These are phyloP conservation scores for Hippocampus comes DNA, from an alignment of 2,113 vertebrate species.

Conservation along the genomic window DNA sequence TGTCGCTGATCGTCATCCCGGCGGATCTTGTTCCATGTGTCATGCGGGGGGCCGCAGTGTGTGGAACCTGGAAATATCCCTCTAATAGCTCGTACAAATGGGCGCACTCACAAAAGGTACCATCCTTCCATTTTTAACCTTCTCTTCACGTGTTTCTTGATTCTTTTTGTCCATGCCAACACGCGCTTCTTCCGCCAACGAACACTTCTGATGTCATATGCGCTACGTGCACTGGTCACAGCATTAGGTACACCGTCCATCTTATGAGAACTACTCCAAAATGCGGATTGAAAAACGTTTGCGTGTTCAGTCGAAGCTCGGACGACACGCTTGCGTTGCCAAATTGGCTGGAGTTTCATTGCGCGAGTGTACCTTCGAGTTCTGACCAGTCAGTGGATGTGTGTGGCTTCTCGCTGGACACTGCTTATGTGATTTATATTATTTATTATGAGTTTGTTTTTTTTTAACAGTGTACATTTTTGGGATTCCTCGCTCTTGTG, in stretches of 20 bases:
- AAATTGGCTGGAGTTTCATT: background rate
- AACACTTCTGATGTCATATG: background rate
- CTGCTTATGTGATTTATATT: background rate
- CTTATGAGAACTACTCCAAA: background rate
- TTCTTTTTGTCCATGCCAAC: background rate
- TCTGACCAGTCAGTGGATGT: background rate
- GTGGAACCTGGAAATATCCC: conserved; percentile 74
- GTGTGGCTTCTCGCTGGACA: background rate
- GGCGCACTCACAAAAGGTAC: conserved; percentile 69
- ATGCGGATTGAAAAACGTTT: background rate
- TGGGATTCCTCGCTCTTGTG: background rate
- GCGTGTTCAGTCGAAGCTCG: background rate
- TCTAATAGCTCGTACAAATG: conserved; percentile 70
- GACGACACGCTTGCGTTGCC: background rate
- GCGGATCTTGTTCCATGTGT: conserved; percentile 63
- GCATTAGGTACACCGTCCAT: background rate
- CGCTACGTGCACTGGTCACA: background rate
- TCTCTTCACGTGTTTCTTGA: conserved; percentile 29
- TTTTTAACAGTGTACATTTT: background rate
- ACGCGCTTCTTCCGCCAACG: background rate
- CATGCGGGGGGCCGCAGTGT: conserved; percentile 69
- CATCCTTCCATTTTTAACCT: conserved; percentile 50
- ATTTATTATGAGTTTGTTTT: too few species aligned
- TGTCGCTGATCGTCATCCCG: conserved; percentile 53
- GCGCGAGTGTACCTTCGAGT: background rate